A percentile compares a stretch with the other conserved stretches of the same genome.
These are phyloP conservation scores for Nesospiza acunhae DNA, from an alignment of 2,113 vertebrate genomes.

Conservation along the genomic window DNA sequence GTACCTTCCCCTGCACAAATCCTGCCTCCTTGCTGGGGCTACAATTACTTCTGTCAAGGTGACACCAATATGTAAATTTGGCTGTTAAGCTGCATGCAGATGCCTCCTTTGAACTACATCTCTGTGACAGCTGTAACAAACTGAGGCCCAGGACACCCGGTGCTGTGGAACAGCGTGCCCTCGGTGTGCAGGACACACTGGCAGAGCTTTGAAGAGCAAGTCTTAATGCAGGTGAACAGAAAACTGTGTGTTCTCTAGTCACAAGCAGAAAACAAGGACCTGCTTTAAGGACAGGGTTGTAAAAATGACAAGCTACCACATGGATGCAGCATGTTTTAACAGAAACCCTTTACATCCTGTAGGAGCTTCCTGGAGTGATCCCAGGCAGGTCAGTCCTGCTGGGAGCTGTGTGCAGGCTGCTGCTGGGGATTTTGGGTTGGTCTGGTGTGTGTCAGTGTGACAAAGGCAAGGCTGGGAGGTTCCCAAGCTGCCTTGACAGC, in stretches of 20 bases:
- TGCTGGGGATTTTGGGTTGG: background rate
- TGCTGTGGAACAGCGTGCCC: background rate
- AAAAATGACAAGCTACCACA: background rate
- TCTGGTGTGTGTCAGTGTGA: background rate
- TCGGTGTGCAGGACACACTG: background rate
- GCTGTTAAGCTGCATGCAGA: background rate
- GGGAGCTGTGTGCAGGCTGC: background rate
- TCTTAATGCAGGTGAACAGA: background rate
- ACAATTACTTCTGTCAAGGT: background rate
- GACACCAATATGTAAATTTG: background rate
- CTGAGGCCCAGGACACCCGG: background rate
- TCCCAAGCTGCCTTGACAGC: background rate
- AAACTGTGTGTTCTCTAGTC: background rate
- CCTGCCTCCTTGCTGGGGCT: background rate
- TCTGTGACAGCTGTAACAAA: background rate
- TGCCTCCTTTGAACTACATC: background rate
- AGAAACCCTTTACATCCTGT: fast-evolving
- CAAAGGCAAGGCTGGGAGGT: background rate
- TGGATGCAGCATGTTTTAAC: background rate
- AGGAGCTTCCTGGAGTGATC: background rate
- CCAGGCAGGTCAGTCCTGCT: fast-evolving
- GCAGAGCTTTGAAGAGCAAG: background rate
- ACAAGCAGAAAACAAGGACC: background rate
- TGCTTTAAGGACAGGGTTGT: background rate
- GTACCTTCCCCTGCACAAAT: background rate